Conservation (phyloP, 1,140 invertebrate species). For the Magallana ariakensis region DNA sequence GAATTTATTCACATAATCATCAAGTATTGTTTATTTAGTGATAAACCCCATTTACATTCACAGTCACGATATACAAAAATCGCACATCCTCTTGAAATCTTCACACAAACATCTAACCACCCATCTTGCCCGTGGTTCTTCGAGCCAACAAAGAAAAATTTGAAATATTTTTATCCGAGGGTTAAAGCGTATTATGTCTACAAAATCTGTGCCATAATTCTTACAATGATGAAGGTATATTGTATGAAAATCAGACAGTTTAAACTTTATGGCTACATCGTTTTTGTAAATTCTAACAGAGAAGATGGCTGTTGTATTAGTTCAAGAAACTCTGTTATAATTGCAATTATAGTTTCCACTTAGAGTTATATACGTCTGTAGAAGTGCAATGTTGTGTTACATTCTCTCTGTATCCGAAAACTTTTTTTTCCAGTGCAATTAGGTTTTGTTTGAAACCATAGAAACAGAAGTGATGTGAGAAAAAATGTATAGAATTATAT, state of each 20-base stretch:
- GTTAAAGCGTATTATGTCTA: slow-evolving; percentile 19
- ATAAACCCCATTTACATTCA: neutral
- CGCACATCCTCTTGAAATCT: neutral
- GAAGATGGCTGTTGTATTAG: slow-evolving; percentile 33
- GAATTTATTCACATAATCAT: neutral
- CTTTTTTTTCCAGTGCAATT: slow-evolving; percentile 26
- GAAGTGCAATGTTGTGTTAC: slow-evolving; percentile 30
- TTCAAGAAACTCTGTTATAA: slow-evolving; percentile 31
- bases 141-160: slow-evolving; percentile 2
- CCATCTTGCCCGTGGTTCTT: slow-evolving; percentile 19
- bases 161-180: slow-evolving; percentile 9
- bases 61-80: neutral
- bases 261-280: slow-evolving; percentile 26
- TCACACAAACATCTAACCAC: neutral
- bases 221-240: slow-evolving; percentile 28
- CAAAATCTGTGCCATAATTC: slow-evolving; percentile 25
- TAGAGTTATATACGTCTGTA: neutral
- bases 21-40: neutral
- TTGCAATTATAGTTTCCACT: slow-evolving; percentile 33
- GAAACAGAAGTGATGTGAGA: slow-evolving; percentile 13
- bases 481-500: neutral
- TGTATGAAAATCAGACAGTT: slow-evolving; percentile 29
- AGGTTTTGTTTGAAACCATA: slow-evolving; percentile 31
- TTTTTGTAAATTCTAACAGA: slow-evolving; percentile 30
- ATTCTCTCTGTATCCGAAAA: neutral